A percentile compares a stretch with the other conserved stretches of the same genome.
Evolutionary conservation across 2,113 vertebrate genomes (phyloP).

Genomic region (Sciurus niger): DNA sequence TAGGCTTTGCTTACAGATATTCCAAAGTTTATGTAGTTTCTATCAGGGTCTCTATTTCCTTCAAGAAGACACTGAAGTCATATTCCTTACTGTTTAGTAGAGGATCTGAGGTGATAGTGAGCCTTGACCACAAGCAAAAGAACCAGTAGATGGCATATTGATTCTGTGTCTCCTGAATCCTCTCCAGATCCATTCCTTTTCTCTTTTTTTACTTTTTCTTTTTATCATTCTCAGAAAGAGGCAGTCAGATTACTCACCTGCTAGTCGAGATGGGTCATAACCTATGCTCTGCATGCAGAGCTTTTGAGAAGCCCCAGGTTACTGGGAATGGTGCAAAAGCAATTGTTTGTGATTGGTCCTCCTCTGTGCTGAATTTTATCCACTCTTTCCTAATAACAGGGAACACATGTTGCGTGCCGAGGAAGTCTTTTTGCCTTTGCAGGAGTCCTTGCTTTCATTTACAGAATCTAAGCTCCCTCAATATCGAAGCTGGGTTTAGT

Average conservation of each 20-base stretch:
- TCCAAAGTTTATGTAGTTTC: slow-evolving; percentile 35
- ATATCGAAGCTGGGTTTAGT: slow-evolving; percentile 32
- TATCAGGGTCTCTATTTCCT: slow-evolving; percentile 10
- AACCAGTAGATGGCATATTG: slow-evolving; percentile 49
- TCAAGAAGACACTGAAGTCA: neutral
- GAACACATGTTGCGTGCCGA: slow-evolving; percentile 59
- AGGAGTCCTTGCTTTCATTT: slow-evolving; percentile 76
- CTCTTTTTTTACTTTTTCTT: neutral
- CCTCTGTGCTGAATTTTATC: slow-evolving; percentile 54
- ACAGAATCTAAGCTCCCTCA: slow-evolving; percentile 31
- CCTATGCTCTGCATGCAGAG: slow-evolving; percentile 64
- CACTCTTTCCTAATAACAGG: slow-evolving; percentile 60
- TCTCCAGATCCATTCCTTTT: slow-evolving; percentile 39
- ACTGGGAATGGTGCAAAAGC: slow-evolving; percentile 60
- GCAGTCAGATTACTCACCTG: slow-evolving; percentile 57
- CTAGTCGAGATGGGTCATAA: slow-evolving; percentile 66
- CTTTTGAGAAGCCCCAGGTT: slow-evolving; percentile 70
- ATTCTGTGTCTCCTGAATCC: slow-evolving; percentile 28
- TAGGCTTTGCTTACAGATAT: slow-evolving; percentile 46
- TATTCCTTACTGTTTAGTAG: slow-evolving; percentile 18
- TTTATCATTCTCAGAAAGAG: slow-evolving; percentile 35
- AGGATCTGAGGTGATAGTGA: slow-evolving; percentile 34
- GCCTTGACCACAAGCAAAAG: slow-evolving; percentile 50
- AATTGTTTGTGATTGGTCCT: slow-evolving; percentile 71
- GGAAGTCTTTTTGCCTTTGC: slow-evolving; percentile 69